Conservation (phyloP, 2,113 vertebrate species). For the Laterallus jamaicensis region DNA sequence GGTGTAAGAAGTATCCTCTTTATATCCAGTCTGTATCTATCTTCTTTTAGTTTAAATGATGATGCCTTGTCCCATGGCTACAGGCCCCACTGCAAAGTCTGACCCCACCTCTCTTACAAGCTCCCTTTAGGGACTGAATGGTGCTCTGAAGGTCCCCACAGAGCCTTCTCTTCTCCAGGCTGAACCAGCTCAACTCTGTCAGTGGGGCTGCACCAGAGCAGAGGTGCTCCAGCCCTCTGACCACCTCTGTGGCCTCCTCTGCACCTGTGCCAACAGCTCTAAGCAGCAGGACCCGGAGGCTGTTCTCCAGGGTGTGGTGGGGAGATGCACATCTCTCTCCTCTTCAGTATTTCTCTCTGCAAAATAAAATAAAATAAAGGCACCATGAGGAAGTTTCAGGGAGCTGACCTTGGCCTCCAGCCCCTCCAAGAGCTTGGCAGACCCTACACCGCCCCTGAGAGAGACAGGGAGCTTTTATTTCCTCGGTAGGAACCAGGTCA, state of each 20-base stretch:
- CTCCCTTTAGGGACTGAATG: rapidly evolving
- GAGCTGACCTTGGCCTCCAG: neutral
- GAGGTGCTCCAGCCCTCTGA: neutral
- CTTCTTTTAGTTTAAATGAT: neutral
- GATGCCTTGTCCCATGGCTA: rapidly evolving
- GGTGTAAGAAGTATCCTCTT: rapidly evolving
- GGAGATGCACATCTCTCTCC: neutral
- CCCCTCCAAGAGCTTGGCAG: neutral
- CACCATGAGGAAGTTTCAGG: neutral
- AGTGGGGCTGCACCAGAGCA: neutral
- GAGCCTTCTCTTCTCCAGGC: neutral
- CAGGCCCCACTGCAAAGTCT: neutral
- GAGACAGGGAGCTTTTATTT: neutral
- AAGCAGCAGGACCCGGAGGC: neutral
- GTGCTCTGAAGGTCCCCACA: rapidly evolving
- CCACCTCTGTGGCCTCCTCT: rapidly evolving
- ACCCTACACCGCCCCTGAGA: rapidly evolving
- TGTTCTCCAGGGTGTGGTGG: neutral
- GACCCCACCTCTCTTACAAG: neutral
- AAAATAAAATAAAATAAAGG: neutral
- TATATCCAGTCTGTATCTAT: rapidly evolving
- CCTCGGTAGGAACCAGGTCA: neutral
- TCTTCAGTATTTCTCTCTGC: rapidly evolving
- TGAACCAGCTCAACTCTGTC: neutral
- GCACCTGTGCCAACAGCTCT: rapidly evolving